Conservation (phyloP, 2,888 invertebrate genomes). For the Onchidella celtica region DNA sequence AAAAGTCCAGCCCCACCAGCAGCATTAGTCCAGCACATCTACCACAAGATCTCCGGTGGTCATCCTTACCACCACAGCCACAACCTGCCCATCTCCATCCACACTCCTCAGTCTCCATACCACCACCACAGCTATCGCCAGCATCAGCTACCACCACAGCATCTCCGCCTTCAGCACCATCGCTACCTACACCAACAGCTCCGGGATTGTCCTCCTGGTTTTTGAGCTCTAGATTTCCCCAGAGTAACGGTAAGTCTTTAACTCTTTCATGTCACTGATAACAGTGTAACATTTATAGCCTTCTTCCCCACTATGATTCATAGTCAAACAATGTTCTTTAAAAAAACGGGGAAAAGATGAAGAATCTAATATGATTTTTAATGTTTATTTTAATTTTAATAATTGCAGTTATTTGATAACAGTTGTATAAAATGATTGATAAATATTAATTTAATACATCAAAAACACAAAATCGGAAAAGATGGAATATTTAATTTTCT, state of each 20-base stretch:
- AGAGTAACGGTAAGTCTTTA: slow-evolving; percentile 31
- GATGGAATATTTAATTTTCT: too few relatives aligned
- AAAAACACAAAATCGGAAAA: too few relatives aligned
- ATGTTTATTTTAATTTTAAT: too few relatives aligned
- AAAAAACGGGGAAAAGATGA: too few relatives aligned
- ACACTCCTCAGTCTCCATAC: slow-evolving; percentile 11
- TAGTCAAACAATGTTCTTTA: too few relatives aligned
- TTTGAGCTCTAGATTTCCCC: slow-evolving; percentile 40
- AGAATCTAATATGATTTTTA: too few relatives aligned
- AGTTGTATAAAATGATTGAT: too few relatives aligned
- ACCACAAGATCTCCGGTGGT: slow-evolving; percentile 38
- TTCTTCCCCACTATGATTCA: too few relatives aligned
- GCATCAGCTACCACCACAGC: slow-evolving; percentile 25
- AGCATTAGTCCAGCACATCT: background rate
- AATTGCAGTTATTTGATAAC: too few relatives aligned
- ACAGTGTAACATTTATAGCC: too few relatives aligned
- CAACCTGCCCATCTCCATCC: slow-evolving; percentile 40
- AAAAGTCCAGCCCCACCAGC: background rate
- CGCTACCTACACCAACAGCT: background rate
- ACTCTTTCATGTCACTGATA: background rate
- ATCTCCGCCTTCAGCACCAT: slow-evolving; percentile 18
- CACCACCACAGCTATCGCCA: slow-evolving; percentile 24
- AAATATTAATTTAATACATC: too few relatives aligned
- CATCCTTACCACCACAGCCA: slow-evolving; percentile 6
- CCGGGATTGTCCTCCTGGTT: slow-evolving; percentile 41